Base-by-base conservation (phyloP, 2,888 invertebrate species). In the Metalampra italica region DNA sequence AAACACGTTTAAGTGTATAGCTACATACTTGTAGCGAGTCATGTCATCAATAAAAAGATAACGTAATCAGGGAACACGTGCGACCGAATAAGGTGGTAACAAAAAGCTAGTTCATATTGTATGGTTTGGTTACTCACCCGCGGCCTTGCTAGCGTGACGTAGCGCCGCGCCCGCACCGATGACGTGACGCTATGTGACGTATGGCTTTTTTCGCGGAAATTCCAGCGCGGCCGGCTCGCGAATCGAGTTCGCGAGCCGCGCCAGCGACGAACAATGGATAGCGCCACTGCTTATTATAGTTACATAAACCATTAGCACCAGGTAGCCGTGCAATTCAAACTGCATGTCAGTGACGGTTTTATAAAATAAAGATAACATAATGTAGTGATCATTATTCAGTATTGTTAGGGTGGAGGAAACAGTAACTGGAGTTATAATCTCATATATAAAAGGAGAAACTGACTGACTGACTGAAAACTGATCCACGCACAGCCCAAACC, bases 171-270 rank as follows among this genome's bases (percentile, higher is more conserved):
- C 65, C 59, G 57, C 55, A 51, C 54, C 54, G 49, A 54, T 55
- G 64, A 63, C 71, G 81, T 79, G 72, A 66, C 69, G 67, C 66
- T 51, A 55, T 64, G 75, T 86, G 86, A 85, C 86, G 87, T 82
- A 73, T 66, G 60, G 51, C 54, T 73, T 80, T 85, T 88, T 88
- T 88, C 85, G 86, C 87, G 85, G 85, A 86, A 87, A 82, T 82
- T 86, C 85, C 83, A 71, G 56, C 50, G 79, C 73, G 80, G 78
- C 60, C 81, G 71, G 68, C 73, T 81, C 75, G 75, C 78, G 44
- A 39, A 39, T 39, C 39, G n/a, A 14, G 8, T 14, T 1, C 9
- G 13, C 13, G 37, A n/a, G 2, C 22, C 22, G 5, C 5, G 22
- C 7, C 7, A 30, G 75, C 76, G 56, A 62, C 60, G 59, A 60